These are phyloP conservation scores for Heterochromis multidens DNA, from an alignment of 2,113 vertebrate genomes.

Conservation along the genomic window DNA sequence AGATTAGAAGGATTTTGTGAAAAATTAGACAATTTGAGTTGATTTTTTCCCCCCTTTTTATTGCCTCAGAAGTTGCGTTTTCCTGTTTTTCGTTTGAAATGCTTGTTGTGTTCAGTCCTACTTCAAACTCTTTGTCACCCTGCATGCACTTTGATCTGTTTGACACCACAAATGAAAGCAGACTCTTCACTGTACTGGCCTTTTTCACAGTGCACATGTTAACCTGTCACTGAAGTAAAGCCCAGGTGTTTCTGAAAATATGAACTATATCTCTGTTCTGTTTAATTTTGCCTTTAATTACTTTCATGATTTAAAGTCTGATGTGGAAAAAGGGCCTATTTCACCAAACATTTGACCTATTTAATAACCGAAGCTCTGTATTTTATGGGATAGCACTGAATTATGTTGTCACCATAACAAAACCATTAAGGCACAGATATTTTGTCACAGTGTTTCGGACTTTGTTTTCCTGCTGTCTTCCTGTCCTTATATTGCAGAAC, in stretches of 20 bases:
- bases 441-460: not conserved
- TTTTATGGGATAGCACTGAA: not conserved
- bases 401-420: not conserved
- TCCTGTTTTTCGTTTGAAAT: not conserved
- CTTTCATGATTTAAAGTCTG: too few relatives aligned
- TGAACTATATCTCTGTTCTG: not conserved
- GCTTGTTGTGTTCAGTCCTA: not conserved
- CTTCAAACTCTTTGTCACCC: conserved; percentile 6
- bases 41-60: fast-evolving
- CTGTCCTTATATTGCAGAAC: not conserved
- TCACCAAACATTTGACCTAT: not conserved
- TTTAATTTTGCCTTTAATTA: not conserved
- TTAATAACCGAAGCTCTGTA: not conserved
- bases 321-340: not conserved
- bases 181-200: not conserved
- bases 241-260: too few relatives aligned
- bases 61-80: not conserved
- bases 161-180: not conserved
- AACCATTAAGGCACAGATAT: not conserved
- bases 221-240: not conserved
- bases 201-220: not conserved
- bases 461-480: not conserved
- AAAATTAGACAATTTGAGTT: not conserved
- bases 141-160: conserved; percentile 27
- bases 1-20: not conserved